phyloP scores from a whole-genome alignment of 2,113 vertebrate species.

The Zapus hudsonius region DNA sequence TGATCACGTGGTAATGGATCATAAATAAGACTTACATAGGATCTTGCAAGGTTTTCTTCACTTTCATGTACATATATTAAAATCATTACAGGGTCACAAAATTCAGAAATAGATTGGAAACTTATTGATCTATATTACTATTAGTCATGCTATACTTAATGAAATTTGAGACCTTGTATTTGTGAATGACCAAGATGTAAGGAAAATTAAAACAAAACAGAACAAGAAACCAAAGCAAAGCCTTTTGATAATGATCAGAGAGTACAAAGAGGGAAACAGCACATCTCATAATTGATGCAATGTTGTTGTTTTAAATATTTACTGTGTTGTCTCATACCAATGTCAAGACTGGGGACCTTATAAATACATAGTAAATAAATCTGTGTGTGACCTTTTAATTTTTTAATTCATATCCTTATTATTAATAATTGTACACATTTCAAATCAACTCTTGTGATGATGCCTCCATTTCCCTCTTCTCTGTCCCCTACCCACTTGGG shows the following conservation, averaged over 20 bases:
- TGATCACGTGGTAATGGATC: not conserved
- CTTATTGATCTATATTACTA: not conserved
- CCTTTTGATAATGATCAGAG: not conserved
- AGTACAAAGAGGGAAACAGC: not conserved
- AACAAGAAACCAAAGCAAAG: not conserved
- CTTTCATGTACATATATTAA: not conserved
- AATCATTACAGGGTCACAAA: not conserved
- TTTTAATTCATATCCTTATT: too few species aligned
- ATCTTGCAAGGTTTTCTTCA: not conserved
- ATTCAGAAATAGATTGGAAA: not conserved
- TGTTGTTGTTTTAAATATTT: not conserved
- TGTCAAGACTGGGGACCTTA: not conserved
- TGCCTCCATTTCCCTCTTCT: too few species aligned
- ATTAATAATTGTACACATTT: too few species aligned
- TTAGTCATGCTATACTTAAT: not conserved
- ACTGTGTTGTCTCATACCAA: not conserved
- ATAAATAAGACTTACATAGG: not conserved
- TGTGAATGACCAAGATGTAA: not conserved
- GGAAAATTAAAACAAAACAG: not conserved
- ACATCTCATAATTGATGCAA: not conserved
- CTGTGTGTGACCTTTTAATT: slow-evolving; percentile 19
- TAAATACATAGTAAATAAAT: not conserved
- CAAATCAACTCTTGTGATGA: too few species aligned
- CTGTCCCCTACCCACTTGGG: too few species aligned
- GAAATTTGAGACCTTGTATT: not conserved